A percentile compares a stretch with the other conserved stretches of the same genome.
These are phyloP conservation scores for Herpetotheres cachinnans DNA, from an alignment of 2,113 vertebrate genomes.

Conservation along the genomic window DNA sequence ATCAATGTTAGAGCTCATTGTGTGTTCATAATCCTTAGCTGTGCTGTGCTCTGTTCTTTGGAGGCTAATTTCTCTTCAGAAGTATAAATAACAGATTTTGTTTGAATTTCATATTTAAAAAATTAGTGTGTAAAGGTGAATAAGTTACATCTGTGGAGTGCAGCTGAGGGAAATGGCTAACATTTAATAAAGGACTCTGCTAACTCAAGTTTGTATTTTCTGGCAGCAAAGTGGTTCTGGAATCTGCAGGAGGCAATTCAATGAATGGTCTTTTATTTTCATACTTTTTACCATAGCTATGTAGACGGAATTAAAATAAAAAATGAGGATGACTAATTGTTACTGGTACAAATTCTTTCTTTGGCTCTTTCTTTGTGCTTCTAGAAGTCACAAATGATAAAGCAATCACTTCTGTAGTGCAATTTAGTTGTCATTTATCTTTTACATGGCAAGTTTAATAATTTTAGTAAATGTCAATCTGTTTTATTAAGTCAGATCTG, in stretches of 20 bases:
- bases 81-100: neutral
- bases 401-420: neutral
- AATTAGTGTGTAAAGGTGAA: neutral
- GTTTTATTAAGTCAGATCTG: neutral
- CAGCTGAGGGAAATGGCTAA: neutral
- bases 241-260: neutral
- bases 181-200: neutral
- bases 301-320: neutral
- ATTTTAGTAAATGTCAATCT: neutral
- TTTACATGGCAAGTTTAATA: neutral
- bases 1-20: neutral
- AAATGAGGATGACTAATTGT: neutral
- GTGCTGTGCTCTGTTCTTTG: neutral
- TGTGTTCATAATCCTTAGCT: neutral
- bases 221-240: neutral
- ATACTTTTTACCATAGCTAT: neutral
- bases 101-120: neutral
- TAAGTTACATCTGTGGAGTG: neutral
- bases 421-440: neutral
- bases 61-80: neutral
- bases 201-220: neutral
- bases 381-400: neutral
- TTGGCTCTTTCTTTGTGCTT: neutral
- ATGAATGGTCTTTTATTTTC: neutral
- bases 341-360: neutral